A percentile compares a stretch with the other conserved stretches of the same genome.
Evolutionary conservation across 2,888 invertebrate genomes (phyloP).

Genomic region (Zootermopsis nevadensis): DNA sequence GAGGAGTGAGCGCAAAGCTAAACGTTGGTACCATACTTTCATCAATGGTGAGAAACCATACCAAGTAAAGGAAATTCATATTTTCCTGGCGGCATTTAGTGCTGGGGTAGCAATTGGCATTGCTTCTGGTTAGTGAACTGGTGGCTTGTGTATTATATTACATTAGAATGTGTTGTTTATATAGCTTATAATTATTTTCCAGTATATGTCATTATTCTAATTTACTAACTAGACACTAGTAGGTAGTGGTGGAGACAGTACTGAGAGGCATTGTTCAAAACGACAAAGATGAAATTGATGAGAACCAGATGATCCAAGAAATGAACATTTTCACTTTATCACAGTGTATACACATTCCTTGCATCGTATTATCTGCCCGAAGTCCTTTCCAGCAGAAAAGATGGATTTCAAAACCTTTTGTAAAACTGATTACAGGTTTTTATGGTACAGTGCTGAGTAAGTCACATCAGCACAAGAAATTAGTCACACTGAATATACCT

Average conservation of each 20-base stretch:
- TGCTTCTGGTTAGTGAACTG: conserved; percentile 49
- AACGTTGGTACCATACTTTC: conserved; percentile 80
- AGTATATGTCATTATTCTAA: background rate
- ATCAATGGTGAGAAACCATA: conserved; percentile 71
- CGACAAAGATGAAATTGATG: background rate
- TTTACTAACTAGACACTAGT: background rate
- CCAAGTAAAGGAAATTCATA: conserved; percentile 79
- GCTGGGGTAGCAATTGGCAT: conserved; percentile 81
- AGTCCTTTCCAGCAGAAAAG: background rate
- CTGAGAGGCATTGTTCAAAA: background rate
- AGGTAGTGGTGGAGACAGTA: background rate
- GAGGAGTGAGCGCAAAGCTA: conserved; percentile 76
- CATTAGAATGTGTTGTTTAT: background rate
- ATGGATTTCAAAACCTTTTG: background rate
- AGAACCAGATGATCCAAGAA: background rate
- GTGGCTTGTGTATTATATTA: background rate
- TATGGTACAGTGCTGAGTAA: no score
- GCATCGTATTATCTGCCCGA: no score
- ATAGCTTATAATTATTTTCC: background rate
- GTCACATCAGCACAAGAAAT: no score
- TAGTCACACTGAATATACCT: no score
- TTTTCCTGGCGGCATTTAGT: conserved; percentile 83
- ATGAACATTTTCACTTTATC: background rate
- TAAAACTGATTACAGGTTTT: background rate
- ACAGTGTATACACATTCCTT: background rate